Percentiles rank a stretch among this genome's conserved stretches.
Evolutionary conservation across 2,888 invertebrate genomes (phyloP).

Genomic region (Oscheius sp.): DNA sequence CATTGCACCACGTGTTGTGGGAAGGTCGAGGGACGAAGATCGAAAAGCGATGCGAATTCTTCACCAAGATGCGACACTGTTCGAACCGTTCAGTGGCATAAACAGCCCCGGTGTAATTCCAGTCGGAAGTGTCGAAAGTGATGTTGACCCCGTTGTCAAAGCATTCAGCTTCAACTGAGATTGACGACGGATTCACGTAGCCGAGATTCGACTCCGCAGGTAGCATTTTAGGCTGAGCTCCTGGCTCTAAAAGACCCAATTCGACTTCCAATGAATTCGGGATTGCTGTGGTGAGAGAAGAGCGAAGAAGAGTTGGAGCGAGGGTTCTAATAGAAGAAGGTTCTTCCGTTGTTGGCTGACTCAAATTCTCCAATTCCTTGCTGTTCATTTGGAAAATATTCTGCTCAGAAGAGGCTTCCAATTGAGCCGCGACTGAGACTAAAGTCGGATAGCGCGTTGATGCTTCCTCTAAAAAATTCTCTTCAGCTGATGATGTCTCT

Average conservation of each 20-base stretch:
- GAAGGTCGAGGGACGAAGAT: slow-evolving; percentile 65
- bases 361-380: slow-evolving; percentile 36
- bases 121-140: slow-evolving; percentile 36
- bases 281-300: neutral
- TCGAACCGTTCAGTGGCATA: slow-evolving; percentile 68
- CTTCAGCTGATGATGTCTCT: neutral
- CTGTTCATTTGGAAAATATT: slow-evolving; percentile 25
- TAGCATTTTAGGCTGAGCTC: slow-evolving; percentile 33
- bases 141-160: slow-evolving; percentile 53
- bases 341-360: neutral
- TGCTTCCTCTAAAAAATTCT: slow-evolving; percentile 6
- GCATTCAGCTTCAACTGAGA: slow-evolving; percentile 48
- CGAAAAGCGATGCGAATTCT: slow-evolving; percentile 48
- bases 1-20: slow-evolving; percentile 65
- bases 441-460: slow-evolving; percentile 9
- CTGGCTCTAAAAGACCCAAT: slow-evolving; percentile 22
- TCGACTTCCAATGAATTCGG: slow-evolving; percentile 11
- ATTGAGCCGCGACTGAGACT: slow-evolving; percentile 13
- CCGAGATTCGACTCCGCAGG: slow-evolving; percentile 39
- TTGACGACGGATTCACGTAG: slow-evolving; percentile 32
- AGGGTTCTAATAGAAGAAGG: neutral
- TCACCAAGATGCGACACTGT: slow-evolving; percentile 61
- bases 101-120: slow-evolving; percentile 67
- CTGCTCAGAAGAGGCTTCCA: slow-evolving; percentile 17
- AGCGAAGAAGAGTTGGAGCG: slow-evolving; percentile 3